A percentile compares a stretch with the other conserved stretches of the same genome.
These are phyloP conservation scores for Triplophysa tibetana DNA, from an alignment of 2,113 vertebrate genomes.

Conservation along the genomic window DNA sequence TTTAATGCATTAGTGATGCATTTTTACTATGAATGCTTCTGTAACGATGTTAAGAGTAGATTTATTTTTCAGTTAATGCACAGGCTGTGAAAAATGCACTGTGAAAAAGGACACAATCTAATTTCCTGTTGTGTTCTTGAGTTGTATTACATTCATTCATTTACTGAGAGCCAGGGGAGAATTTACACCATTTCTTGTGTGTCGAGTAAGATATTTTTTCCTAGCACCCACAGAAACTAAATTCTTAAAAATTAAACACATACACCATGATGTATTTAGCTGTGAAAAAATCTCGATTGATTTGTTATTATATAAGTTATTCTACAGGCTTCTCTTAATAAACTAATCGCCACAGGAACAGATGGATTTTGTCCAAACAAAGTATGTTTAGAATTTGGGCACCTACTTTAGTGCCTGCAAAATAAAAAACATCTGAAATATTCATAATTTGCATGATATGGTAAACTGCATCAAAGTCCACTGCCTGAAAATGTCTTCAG, in stretches of 20 bases:
- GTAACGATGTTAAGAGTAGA: background rate
- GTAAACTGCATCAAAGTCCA: slow-evolving; percentile 32
- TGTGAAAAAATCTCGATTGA: background rate
- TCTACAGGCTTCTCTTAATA: background rate
- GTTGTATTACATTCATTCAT: slow-evolving; percentile 1
- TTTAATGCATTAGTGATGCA: background rate
- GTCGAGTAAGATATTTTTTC: background rate
- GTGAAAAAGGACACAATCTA: slow-evolving; percentile 12
- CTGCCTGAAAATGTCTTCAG: background rate
- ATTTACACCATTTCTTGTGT: background rate
- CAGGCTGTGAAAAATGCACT: background rate
- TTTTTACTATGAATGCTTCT: background rate
- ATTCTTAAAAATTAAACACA: background rate
- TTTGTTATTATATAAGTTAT: background rate
- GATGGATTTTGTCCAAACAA: slow-evolving; percentile 3
- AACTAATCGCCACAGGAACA: background rate
- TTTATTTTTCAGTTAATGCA: background rate
- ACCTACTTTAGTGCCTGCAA: slow-evolving; percentile 15
- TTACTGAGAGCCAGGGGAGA: background rate
- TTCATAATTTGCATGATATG: slow-evolving; percentile 19
- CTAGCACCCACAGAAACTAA: background rate
- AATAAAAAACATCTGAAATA: slow-evolving; percentile 23
- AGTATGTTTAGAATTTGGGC: background rate
- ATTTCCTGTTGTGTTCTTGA: slow-evolving; percentile 26
- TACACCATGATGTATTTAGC: background rate